phyloP scores from a whole-genome alignment of 1,140 invertebrate genomes.

The Lepidotrigona ventralis region DNA sequence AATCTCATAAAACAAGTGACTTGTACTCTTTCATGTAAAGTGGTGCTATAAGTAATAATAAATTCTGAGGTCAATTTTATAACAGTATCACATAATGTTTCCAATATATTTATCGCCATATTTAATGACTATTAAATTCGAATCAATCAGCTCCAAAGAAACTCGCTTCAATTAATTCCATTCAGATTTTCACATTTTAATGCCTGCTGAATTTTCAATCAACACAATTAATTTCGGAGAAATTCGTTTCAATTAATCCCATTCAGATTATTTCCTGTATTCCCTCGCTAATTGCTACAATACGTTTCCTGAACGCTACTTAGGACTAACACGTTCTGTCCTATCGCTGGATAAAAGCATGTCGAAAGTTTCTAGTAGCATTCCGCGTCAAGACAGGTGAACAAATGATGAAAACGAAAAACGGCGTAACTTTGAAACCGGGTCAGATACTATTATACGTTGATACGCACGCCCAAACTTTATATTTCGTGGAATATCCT shows the following conservation, averaged over 20 bases:
- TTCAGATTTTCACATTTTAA: background rate
- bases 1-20: no score
- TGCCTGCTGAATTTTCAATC: background rate
- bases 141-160: background rate
- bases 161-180: background rate
- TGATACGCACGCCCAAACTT: background rate
- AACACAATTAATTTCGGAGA: background rate
- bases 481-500: background rate
- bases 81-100: background rate
- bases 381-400: background rate
- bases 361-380: constrained; percentile 3
- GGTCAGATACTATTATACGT: background rate
- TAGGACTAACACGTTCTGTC: background rate
- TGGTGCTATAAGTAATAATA: no score
- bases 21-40: no score
- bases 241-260: background rate
- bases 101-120: background rate
- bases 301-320: background rate
- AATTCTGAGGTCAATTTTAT: no score
- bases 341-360: background rate
- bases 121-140: background rate
- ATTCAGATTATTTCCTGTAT: background rate
- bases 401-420: constrained; percentile 10
- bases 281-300: background rate
- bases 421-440: background rate